These are phyloP conservation scores for Fregata magnificens DNA, from an alignment of 2,113 vertebrate species.

Conservation along the genomic window DNA sequence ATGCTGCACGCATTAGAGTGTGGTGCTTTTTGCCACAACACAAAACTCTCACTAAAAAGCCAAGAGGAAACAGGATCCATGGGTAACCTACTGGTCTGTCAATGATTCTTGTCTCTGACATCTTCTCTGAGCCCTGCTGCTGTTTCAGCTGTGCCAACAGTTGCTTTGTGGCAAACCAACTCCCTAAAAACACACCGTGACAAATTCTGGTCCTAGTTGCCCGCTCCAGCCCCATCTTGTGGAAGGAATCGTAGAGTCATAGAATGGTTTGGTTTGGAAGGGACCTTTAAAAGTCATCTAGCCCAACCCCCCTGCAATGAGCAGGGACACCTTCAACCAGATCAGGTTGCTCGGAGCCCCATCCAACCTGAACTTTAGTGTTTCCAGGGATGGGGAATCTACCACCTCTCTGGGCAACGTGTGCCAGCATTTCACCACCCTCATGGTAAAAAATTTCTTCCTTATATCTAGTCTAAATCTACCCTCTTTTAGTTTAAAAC, in stretches of 20 bases:
- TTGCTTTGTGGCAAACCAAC: background rate
- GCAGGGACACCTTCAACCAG: background rate
- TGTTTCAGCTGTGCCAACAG: background rate
- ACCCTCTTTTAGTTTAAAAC: background rate
- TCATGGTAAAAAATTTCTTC: background rate
- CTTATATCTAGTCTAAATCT: background rate
- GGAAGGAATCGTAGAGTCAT: background rate
- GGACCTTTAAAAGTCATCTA: background rate
- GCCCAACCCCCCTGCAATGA: rapidly evolving
- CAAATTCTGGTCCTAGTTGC: background rate
- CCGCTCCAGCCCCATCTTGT: background rate
- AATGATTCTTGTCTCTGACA: background rate
- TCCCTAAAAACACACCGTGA: background rate
- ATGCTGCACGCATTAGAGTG: background rate
- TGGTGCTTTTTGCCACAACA: background rate
- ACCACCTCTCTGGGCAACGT: background rate
- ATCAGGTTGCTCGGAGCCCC: background rate
- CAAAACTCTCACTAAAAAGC: background rate
- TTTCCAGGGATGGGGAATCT: background rate
- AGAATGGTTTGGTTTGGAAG: background rate
- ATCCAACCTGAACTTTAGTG: background rate
- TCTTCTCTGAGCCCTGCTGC: background rate
- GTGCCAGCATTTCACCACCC: background rate
- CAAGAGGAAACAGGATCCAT: background rate
- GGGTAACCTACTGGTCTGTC: background rate